Conservation (phyloP, 2,888 invertebrate species). For the Gryllus longicercus region DNA sequence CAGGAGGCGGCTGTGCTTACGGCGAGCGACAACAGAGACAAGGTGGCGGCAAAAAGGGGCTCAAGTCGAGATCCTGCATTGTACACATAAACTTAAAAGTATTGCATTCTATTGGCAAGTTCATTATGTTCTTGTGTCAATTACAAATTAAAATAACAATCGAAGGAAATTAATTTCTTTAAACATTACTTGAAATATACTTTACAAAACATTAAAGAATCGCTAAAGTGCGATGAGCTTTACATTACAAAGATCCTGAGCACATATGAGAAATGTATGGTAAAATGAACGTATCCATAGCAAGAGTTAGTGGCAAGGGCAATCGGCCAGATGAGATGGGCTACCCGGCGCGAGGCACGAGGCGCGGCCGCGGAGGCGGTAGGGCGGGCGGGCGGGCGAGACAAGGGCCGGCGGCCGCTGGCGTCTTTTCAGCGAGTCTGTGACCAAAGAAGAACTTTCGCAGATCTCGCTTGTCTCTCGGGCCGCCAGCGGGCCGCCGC, state of each 20-base stretch:
- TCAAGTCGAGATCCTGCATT: no score
- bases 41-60: no score
- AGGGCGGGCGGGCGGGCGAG: neutral
- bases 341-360: neutral
- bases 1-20: neutral
- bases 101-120: neutral
- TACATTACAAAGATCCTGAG: conserved; percentile 7
- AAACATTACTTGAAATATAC: neutral
- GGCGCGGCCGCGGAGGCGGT: neutral
- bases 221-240: neutral
- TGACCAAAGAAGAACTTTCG: neutral
- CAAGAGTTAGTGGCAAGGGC: conserved; percentile 5
- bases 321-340: neutral
- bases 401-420: neutral
- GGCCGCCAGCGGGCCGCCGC: no score
- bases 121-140: neutral
- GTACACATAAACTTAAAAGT: neutral
- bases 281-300: neutral
- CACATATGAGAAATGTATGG: neutral
- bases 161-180: neutral
- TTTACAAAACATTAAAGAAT: conserved; percentile 9
- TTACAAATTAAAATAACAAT: conserved; percentile 2
- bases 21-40: no score
- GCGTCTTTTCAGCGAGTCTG: neutral
- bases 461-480: neutral